These are phyloP conservation scores for Diaphora mendica DNA, from an alignment of 2,888 invertebrate genomes.

Conservation along the genomic window DNA sequence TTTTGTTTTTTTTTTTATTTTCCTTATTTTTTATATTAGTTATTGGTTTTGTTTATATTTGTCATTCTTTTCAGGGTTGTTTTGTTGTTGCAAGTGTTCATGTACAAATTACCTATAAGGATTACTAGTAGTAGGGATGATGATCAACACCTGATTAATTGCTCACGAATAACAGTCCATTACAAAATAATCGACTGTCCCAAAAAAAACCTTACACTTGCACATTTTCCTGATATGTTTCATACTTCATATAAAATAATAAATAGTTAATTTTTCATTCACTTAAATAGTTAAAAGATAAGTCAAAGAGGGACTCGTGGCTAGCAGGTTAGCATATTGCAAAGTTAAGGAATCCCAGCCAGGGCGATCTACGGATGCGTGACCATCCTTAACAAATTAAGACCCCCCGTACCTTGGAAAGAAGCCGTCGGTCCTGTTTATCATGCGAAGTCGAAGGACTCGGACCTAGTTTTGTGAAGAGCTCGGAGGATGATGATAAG, in stretches of 20 bases:
- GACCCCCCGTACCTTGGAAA: too few species aligned
- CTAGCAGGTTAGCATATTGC: too few species aligned
- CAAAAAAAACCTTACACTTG: not conserved
- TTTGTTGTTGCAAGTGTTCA: slow-evolving; percentile 1
- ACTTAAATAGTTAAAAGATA: too few species aligned
- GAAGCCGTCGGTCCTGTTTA: too few species aligned
- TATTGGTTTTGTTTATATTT: not conserved
- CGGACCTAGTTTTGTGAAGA: too few species aligned
- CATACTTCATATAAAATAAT: not conserved
- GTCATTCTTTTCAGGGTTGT: not conserved
- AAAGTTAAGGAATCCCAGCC: too few species aligned
- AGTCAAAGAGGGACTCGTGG: too few species aligned
- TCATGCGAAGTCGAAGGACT: too few species aligned
- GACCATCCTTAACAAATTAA: too few species aligned
- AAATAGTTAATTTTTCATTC: too few species aligned
- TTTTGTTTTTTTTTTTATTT: not conserved
- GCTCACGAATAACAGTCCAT: not conserved
- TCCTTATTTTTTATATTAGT: not conserved
- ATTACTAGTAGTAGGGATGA: not conserved
- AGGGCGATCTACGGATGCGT: too few species aligned
- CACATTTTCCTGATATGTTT: not conserved
- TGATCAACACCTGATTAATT: not conserved
- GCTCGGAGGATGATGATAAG: too few species aligned
- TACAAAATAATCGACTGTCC: not conserved
- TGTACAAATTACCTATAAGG: not conserved